Conservation (phyloP, 1,140 invertebrate species). For the Drosophila serrata region DNA sequence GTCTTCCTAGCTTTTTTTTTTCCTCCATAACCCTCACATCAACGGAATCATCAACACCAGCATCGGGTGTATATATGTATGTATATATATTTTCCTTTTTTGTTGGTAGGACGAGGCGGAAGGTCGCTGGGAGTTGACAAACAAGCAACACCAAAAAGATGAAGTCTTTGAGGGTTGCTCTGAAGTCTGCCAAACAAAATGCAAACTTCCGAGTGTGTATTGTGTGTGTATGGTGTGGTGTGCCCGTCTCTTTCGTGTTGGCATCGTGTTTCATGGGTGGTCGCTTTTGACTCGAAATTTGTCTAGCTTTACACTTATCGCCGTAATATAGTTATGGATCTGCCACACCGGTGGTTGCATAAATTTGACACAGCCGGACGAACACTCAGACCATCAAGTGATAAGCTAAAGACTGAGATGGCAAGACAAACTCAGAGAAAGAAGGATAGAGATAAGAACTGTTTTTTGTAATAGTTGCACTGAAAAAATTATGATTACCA, state of each 20-base stretch:
- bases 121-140: conserved; percentile 73
- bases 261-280: conserved; percentile 62
- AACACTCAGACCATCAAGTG: conserved; percentile 27
- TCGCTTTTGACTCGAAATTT: conserved; percentile 71
- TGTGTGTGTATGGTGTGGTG: background rate
- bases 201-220: conserved; percentile 61
- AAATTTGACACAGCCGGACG: conserved; percentile 71
- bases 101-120: conserved; percentile 45
- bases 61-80: conserved; percentile 35
- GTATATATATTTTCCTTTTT: background rate
- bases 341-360: conserved; percentile 66
- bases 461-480: conserved; percentile 26
- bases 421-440: background rate
- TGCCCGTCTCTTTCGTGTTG: conserved; percentile 9
- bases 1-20: conserved; percentile 37
- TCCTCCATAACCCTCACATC: conserved; percentile 68
- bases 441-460: background rate
- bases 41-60: conserved; percentile 82
- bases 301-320: conserved; percentile 73
- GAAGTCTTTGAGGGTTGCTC: conserved; percentile 58
- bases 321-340: conserved; percentile 76
- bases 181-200: conserved; percentile 59
- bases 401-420: conserved; percentile 31
- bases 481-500: background rate
- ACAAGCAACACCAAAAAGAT: conserved; percentile 83